Evolutionary conservation across 2,797 vertebrate genomes (phyloP).

Genomic region (Phrynocephalus guinanensis): DNA sequence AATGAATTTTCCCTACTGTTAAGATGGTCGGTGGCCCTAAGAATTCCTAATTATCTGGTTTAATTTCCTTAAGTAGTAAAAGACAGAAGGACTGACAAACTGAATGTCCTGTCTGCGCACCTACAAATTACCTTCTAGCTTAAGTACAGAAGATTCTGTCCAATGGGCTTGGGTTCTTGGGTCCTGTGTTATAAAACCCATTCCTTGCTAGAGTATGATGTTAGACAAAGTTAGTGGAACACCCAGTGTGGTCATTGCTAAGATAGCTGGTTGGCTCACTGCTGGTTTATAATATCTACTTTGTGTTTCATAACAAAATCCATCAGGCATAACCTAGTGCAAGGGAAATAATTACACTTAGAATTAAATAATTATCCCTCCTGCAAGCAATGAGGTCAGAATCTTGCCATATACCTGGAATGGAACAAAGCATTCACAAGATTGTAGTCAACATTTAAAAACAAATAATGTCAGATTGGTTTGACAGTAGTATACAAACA

Average conservation of each 20-base stretch:
- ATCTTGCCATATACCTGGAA: neutral
- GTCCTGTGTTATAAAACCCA: neutral
- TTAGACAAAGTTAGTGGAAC: neutral
- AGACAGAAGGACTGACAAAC: neutral
- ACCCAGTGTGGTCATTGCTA: too few relatives aligned
- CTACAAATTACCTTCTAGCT: neutral
- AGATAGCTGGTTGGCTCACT: too few relatives aligned
- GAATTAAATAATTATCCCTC: neutral
- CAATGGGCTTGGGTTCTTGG: neutral
- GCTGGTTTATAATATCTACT: too few relatives aligned
- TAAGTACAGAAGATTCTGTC: neutral
- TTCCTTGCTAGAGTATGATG: neutral
- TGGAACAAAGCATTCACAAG: neutral
- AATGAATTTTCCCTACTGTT: constrained; percentile 2
- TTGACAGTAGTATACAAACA: neutral
- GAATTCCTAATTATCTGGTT: neutral
- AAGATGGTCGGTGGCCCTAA: neutral
- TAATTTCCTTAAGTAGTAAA: constrained; percentile 15
- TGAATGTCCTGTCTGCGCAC: neutral
- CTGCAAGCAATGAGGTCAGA: neutral
- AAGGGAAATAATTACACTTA: too few relatives aligned
- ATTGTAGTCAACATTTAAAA: neutral
- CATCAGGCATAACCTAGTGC: too few relatives aligned
- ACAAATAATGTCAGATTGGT: neutral
- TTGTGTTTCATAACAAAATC: too few relatives aligned